These are phyloP conservation scores for Eidolon dupreanum DNA, from an alignment of 2,797 vertebrate genomes.

Conservation along the genomic window DNA sequence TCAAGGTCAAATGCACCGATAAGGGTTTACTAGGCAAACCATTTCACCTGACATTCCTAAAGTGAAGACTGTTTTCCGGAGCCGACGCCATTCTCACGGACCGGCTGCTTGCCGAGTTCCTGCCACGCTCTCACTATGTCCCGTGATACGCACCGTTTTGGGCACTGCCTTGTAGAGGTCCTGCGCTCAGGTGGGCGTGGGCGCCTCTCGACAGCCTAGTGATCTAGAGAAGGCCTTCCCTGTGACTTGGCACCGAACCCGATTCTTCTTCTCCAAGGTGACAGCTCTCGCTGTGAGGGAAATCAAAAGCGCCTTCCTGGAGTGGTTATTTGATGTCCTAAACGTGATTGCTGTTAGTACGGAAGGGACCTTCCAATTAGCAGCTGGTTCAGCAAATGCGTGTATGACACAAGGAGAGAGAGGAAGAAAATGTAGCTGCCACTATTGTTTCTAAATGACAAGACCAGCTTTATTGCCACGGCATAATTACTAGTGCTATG, in stretches of 20 bases:
- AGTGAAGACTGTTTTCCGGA: neutral
- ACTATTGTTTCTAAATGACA: neutral
- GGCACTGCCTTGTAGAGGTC: neutral
- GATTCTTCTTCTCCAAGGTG: slow-evolving; percentile 34
- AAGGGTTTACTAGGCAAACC: neutral
- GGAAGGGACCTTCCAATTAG: slow-evolving; percentile 45
- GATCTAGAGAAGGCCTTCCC: neutral
- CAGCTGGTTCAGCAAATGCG: neutral
- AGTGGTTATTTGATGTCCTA: neutral
- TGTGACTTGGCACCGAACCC: neutral
- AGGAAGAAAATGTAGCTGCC: neutral
- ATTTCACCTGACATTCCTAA: neutral
- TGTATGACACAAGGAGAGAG: neutral
- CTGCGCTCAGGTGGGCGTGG: neutral
- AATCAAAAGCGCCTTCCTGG: neutral
- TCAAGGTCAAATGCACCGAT: neutral
- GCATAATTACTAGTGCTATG: neutral
- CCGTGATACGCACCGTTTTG: neutral
- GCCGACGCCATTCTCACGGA: neutral
- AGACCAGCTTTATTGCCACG: neutral
- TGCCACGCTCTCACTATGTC: fast-evolving
- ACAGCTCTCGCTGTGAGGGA: neutral
- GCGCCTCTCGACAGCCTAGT: neutral
- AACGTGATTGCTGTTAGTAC: neutral
- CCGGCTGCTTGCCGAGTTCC: neutral